Evolutionary conservation across 2,888 invertebrate genomes (phyloP).

Genomic region (Ernsta delagoae): DNA sequence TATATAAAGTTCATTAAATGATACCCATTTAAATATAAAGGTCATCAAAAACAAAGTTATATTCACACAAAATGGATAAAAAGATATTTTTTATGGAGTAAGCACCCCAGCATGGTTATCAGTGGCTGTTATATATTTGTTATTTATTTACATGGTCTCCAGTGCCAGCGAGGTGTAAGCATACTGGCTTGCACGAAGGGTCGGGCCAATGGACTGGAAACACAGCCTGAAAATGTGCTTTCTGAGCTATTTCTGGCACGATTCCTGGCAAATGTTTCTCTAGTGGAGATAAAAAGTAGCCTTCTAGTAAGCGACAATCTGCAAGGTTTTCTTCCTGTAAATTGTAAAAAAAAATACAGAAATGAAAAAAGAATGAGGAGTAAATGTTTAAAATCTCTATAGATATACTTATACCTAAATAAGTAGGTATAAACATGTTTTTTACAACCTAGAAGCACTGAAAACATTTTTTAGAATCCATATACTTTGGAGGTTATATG

Average conservation of each 20-base stretch:
- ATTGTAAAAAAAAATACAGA: neutral
- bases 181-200: slow-evolving; percentile 90
- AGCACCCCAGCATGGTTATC: neutral
- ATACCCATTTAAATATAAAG: too few species aligned
- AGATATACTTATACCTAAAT: too few species aligned
- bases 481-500: neutral
- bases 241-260: slow-evolving; percentile 92
- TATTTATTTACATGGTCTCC: slow-evolving; percentile 95
- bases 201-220: slow-evolving; percentile 92
- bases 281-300: slow-evolving; percentile 94
- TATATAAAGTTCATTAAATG: too few species aligned
- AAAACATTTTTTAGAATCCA: neutral
- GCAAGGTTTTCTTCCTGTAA: slow-evolving; percentile 89
- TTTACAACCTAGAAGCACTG: too few species aligned
- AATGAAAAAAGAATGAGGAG: neutral
- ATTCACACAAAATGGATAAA: neutral
- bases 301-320: slow-evolving; percentile 92
- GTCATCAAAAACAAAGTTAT: too few species aligned
- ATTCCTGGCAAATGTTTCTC: slow-evolving; percentile 93
- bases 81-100: neutral
- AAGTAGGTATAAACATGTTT: neutral
- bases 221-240: slow-evolving; percentile 92
- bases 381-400: neutral
- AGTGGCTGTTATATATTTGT: neutral
- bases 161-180: slow-evolving; percentile 98